Conservation (phyloP, 23 tunicate genomes). For the Phallusia fumigata region DNA sequence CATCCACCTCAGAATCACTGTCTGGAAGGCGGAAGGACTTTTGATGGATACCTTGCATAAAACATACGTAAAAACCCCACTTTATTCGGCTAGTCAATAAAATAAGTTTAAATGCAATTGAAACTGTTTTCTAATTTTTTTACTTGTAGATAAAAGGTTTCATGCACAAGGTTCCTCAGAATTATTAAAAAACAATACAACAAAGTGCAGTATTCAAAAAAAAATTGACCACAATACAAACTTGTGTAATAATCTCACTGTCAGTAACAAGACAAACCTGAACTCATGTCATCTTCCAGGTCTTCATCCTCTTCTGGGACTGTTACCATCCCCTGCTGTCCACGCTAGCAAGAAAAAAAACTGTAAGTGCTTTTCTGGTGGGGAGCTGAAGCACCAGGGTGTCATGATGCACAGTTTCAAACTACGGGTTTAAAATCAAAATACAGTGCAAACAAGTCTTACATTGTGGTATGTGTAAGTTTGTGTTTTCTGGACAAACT, state of each 20-base stretch:
- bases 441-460: background rate
- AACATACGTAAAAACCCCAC: background rate
- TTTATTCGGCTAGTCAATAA: too few species aligned
- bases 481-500: slow-evolving; percentile 7
- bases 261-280: slow-evolving; percentile 32
- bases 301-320: slow-evolving; percentile 89
- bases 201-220: background rate
- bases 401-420: too few species aligned
- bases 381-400: too few species aligned
- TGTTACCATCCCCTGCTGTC: slow-evolving; percentile 70
- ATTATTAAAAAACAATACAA: background rate
- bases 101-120: background rate
- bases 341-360: background rate
- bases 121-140: background rate
- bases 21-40: slow-evolving; percentile 14
- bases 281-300: slow-evolving; percentile 45
- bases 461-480: background rate
- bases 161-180: background rate
- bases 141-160: background rate
- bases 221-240: background rate
- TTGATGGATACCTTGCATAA: background rate
- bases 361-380: too few species aligned
- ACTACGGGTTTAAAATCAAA: too few species aligned
- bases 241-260: background rate
- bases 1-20: slow-evolving; percentile 48